These are phyloP conservation scores for Thumatha senex DNA, from an alignment of 2,888 invertebrate species.

Conservation along the genomic window DNA sequence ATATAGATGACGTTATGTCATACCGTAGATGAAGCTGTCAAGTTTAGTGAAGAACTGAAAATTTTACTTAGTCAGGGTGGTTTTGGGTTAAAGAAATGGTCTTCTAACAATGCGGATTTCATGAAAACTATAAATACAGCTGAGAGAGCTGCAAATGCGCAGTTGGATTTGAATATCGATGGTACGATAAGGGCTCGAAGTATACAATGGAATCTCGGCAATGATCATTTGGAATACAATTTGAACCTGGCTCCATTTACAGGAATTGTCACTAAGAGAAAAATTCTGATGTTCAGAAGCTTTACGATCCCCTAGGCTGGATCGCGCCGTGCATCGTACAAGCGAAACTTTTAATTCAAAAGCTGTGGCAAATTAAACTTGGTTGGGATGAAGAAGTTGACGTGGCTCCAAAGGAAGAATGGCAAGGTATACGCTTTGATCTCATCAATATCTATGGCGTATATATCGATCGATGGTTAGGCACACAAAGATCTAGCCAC, in stretches of 20 bases:
- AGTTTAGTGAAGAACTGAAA: neutral
- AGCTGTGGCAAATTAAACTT: conserved; percentile 18
- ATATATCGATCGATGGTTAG: conserved; percentile 8
- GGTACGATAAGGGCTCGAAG: conserved; percentile 5
- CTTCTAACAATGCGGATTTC: conserved; percentile 5
- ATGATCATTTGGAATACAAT: conserved; percentile 17
- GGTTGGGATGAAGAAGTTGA: conserved; percentile 22
- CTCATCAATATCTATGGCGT: conserved; percentile 6
- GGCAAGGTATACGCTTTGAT: conserved; percentile 10
- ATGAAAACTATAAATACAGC: conserved; percentile 1
- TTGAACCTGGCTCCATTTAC: neutral
- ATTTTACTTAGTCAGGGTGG: conserved; percentile 1
- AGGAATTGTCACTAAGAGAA: conserved; percentile 25
- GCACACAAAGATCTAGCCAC: conserved; percentile 4
- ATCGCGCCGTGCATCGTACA: conserved; percentile 21
- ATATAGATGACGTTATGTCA: neutral
- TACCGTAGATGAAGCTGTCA: neutral
- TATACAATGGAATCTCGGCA: conserved; percentile 2
- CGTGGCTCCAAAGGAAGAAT: conserved; percentile 13
- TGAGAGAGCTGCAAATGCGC: neutral
- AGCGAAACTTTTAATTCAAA: conserved; percentile 26
- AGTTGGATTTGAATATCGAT: conserved; percentile 2
- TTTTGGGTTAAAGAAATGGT: conserved; percentile 6
- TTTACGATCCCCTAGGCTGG: conserved; percentile 30
- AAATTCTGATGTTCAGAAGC: conserved; percentile 17